Base-by-base conservation (phyloP, 2,888 invertebrate genomes). In the Sesamia inferens region DNA sequence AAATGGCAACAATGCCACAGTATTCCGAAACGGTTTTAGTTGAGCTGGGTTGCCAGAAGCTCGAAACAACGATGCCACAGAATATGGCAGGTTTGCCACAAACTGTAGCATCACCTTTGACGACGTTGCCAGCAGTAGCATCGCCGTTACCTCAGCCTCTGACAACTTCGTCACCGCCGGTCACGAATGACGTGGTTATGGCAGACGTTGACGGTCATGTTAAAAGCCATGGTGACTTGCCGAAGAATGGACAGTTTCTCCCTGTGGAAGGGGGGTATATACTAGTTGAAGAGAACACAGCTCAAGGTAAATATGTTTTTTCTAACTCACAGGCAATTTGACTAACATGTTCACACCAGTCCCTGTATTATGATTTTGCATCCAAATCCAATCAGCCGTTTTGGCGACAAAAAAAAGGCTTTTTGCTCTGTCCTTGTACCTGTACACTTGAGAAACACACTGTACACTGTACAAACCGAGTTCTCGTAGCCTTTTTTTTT, bases 231-330 rank as follows among this genome's bases (percentile, higher is more conserved):
- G 93, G 94, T 0, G 88, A 88, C 0, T 70, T 89, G 6, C 89
- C 92, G 0, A 91, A 90, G 57, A 87, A 71, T 84, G 93, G 92
- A 0, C 91, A 93, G 74, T 94, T 94, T 65, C 74, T 96, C 68
- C 94, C 95, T 0, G 94, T 95, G 0, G 96, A 95, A 82, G 96
- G 95, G 3, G 96, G 95, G 3, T 96, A 93, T 81, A 93, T 95
- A 55, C 84, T 95, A 2, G 94, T 96, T 2, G 92, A 91, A 39
- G 94, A 93, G 5, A 89, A 90, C 76, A 83, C 68, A 11, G 83
- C 76, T 4, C 74, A 86, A 83, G 93, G 95, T 54, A 54, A 54
- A n/a, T n/a, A 44, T 51, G 4, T 19, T 54, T n/a, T 54, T 44
- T 44, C 44, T 44, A 44, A 44, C 44, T 44, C 13, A 44, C 44